Base-by-base conservation (phyloP, 1,140 invertebrate species). In the Galendromus occidentalis region DNA sequence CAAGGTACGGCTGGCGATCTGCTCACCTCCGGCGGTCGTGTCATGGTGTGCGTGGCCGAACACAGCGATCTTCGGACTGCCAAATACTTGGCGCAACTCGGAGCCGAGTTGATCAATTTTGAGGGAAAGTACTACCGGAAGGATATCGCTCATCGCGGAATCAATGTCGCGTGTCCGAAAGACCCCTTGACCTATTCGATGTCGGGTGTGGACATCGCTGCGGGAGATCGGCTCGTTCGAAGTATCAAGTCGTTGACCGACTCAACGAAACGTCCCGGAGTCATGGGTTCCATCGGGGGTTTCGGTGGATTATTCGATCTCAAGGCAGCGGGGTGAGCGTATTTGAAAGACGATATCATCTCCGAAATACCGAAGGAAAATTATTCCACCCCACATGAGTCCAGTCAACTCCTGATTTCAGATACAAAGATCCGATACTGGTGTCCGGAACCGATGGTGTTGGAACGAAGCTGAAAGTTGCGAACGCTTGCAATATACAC, bases 381-480 rank as follows among this genome's bases (percentile, higher is more conserved):
- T 22, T 14, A 4, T 47, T 47, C 4, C 14, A 47, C 5, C 14
- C 45, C 14, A 28, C 18, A 22, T 47, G 45, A 20, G 14, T 14
- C 14, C 45, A 47, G 4, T 14, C 4, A 14, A 47, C 4, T 22
- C 14, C 30, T 22, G 14, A 5, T 28, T 20, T 2, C 22, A 59
- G 51, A 14, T 84, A 83, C 69, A 82, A 80, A 65, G 85, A 93
- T 74, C 90, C 91, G 0, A 77, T 94, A 2, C 77, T 98, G 2
- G 89, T 96, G 1, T 90, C 92, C 68, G 91, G 90, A 2, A 91
- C 93, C 2, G 93, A 97, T 78, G 94, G 94, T 18, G 92, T 98
- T 28, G 94, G 95, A 44, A 96, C 92, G 0, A 98, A 98, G 79
- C 77, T 88, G 45, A 93, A 86, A 81, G 89, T 86, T 76, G 91